phyloP scores from a whole-genome alignment of 2,113 vertebrate species.

The Scalopus aquaticus region DNA sequence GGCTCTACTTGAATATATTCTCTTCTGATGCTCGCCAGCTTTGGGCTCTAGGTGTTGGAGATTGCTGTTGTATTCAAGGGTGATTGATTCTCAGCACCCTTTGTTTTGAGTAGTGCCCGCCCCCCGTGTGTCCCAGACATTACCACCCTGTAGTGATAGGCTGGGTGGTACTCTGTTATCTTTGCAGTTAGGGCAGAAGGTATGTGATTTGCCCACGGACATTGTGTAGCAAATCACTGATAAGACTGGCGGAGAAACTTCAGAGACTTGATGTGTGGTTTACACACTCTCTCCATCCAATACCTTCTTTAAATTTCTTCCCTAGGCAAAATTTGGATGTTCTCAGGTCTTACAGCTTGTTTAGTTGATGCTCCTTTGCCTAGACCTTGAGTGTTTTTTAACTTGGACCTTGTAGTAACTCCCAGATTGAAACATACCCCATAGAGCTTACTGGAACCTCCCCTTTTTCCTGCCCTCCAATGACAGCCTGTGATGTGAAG shows the following conservation, averaged over 20 bases:
- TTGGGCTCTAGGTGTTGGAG: slow-evolving; percentile 59
- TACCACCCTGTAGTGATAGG: background rate
- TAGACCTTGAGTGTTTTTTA: slow-evolving; percentile 41
- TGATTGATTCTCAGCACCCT: slow-evolving; percentile 13
- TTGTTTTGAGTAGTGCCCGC: background rate
- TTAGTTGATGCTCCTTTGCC: slow-evolving; percentile 29
- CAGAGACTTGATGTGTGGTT: background rate
- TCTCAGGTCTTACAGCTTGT: background rate
- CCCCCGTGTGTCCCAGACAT: background rate
- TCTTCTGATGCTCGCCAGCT: slow-evolving; percentile 49
- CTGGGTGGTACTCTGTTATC: background rate
- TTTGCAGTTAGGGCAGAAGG: slow-evolving; percentile 2
- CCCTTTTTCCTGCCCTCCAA: background rate
- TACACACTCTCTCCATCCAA: background rate
- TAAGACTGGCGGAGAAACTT: background rate
- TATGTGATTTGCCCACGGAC: background rate
- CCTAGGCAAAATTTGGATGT: background rate
- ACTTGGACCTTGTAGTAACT: slow-evolving; percentile 17
- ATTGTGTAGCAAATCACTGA: background rate
- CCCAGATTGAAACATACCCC: slow-evolving; percentile 16
- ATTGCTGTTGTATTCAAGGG: slow-evolving; percentile 11
- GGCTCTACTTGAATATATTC: slow-evolving; percentile 45
- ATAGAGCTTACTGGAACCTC: slow-evolving; percentile 26
- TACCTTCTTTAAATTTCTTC: slow-evolving; percentile 13
- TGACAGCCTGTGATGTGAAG: slow-evolving; percentile 16